phyloP scores from a whole-genome alignment of 2,888 invertebrate genomes.

The Drosophila sordidula region DNA sequence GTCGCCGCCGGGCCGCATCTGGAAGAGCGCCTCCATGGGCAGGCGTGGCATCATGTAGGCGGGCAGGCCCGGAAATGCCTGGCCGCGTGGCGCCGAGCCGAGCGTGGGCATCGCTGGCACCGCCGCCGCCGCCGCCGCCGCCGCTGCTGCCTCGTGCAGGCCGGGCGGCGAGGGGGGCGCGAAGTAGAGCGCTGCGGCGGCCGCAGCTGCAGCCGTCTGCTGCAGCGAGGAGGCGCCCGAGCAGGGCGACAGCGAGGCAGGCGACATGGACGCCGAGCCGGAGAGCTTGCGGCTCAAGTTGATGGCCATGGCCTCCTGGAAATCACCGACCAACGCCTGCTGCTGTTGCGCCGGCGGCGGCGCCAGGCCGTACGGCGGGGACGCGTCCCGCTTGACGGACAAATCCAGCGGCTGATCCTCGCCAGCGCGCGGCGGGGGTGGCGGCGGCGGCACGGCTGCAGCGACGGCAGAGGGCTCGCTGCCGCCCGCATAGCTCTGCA shows the following conservation, averaged over 20 bases:
- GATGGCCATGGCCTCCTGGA: conserved; percentile 88
- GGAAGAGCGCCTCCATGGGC: conserved; percentile 89
- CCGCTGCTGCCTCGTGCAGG: conserved; percentile 58
- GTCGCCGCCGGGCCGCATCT: conserved; percentile 87
- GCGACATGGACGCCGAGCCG: conserved; percentile 85
- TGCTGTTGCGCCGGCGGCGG: conserved; percentile 83
- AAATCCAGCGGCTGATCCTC: conserved; percentile 95
- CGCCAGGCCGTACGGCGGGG: conserved; percentile 87
- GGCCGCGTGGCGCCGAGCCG: conserved; percentile 39
- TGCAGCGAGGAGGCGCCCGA: conserved; percentile 69
- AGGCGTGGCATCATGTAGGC: conserved; percentile 86
- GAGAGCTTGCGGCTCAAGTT: conserved; percentile 90
- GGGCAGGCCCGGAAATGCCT: conserved; percentile 68
- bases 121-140: not conserved
- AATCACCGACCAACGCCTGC: conserved; percentile 84
- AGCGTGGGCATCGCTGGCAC: conserved; percentile 51
- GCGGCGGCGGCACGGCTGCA: conserved; percentile 31
- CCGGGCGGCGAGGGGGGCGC: conserved; percentile 77
- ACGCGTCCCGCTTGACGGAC: conserved; percentile 92
- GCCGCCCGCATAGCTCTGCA: conserved; percentile 84
- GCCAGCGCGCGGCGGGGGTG: conserved; percentile 47
- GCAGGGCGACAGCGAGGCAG: conserved; percentile 73
- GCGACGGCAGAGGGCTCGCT: conserved; percentile 9
- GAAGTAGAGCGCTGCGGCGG: conserved; percentile 81
- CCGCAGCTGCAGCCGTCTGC: conserved; percentile 63